Conservation (phyloP, 2,888 invertebrate species). For the Chrysolina haemoptera region DNA sequence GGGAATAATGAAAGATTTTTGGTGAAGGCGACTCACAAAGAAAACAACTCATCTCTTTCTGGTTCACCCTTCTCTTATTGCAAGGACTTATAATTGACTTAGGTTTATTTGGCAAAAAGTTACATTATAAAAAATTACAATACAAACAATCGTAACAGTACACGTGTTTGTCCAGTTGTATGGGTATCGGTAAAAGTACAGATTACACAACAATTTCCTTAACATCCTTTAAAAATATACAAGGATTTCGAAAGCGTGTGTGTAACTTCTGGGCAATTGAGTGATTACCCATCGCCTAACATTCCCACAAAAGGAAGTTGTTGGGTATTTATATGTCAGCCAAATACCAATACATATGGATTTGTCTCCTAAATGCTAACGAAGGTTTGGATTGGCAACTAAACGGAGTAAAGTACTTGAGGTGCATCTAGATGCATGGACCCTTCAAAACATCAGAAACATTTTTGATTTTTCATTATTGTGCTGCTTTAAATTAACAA, state of each 20-base stretch:
- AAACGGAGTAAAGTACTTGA: slow-evolving; percentile 39
- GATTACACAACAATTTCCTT: background rate
- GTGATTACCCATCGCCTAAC: background rate
- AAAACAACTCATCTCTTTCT: background rate
- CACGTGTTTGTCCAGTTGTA: slow-evolving; percentile 24
- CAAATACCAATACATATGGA: background rate
- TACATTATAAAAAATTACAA: slow-evolving; percentile 57
- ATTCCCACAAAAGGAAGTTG: background rate
- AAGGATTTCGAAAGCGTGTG: background rate
- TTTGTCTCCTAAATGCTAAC: slow-evolving; percentile 37
- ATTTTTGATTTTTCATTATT: slow-evolving; percentile 47
- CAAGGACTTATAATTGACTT: slow-evolving; percentile 59
- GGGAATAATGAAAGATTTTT: background rate
- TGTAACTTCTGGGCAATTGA: background rate
- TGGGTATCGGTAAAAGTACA: background rate
- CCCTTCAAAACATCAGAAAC: slow-evolving; percentile 56
- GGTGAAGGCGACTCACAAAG: background rate
- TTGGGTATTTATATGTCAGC: background rate
- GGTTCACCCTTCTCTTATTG: background rate
- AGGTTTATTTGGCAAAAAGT: slow-evolving; percentile 64
- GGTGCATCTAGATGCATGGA: slow-evolving; percentile 52
- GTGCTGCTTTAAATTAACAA: slow-evolving; percentile 41
- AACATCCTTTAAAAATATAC: background rate
- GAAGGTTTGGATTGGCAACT: slow-evolving; percentile 43
- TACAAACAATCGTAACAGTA: slow-evolving; percentile 53